phyloP scores from a whole-genome alignment of 2,797 vertebrate species.

The Apogon hyalosoma region DNA sequence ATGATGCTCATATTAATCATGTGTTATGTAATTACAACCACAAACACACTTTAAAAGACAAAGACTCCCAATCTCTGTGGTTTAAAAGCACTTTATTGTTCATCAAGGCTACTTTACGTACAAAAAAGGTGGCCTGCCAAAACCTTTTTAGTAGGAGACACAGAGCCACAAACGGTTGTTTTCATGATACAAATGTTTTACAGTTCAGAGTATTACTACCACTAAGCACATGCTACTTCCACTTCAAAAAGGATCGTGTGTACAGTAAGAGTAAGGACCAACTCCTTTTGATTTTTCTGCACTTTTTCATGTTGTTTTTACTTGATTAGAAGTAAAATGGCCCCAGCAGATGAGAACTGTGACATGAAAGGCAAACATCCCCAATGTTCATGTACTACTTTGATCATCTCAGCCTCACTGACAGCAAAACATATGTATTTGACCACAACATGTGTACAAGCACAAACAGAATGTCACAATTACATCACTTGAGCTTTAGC shows the following conservation, averaged over 20 bases:
- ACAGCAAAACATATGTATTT: slow-evolving; percentile 16
- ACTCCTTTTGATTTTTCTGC: slow-evolving; percentile 55
- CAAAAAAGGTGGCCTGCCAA: slow-evolving; percentile 99
- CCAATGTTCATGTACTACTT: slow-evolving; percentile 7
- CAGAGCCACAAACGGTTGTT: slow-evolving; percentile 93
- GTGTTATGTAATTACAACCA: neutral
- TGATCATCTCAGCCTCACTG: slow-evolving; percentile 18
- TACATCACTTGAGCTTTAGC: neutral
- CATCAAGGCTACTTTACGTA: slow-evolving; percentile 99
- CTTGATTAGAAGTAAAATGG: slow-evolving; percentile 48
- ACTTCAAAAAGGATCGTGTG: slow-evolving; percentile 65
- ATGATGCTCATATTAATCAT: neutral
- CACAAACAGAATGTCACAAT: neutral
- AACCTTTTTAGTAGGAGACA: slow-evolving; percentile 93
- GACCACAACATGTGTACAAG: neutral
- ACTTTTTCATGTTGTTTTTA: slow-evolving; percentile 32
- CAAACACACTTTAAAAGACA: slow-evolving; percentile 12
- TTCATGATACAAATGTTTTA: slow-evolving; percentile 86
- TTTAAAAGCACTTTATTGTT: slow-evolving; percentile 99
- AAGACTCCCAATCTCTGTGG: slow-evolving; percentile 69
- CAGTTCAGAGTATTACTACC: slow-evolving; percentile 79
- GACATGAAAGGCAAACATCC: slow-evolving; percentile 13
- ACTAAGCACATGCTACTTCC: slow-evolving; percentile 79
- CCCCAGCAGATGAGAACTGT: slow-evolving; percentile 40
- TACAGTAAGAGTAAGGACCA: slow-evolving; percentile 48